phyloP scores from a whole-genome alignment of 2,113 vertebrate species.

The Otus sunia region DNA sequence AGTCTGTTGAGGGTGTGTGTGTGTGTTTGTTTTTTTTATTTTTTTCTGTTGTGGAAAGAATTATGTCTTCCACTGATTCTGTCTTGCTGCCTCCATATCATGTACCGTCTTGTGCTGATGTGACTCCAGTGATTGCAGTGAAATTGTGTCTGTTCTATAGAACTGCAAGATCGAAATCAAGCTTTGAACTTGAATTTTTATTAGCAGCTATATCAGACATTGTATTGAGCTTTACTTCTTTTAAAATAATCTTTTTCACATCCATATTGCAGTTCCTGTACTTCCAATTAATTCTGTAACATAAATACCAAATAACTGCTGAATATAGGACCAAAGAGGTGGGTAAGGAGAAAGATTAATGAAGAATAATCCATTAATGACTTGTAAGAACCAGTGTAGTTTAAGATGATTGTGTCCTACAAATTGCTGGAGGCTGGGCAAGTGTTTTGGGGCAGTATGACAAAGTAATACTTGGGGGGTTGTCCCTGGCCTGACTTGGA shows the following conservation, averaged over 20 bases:
- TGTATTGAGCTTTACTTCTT: not conserved
- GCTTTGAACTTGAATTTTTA: not conserved
- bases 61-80: not conserved
- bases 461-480: not conserved
- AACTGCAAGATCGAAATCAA: not conserved
- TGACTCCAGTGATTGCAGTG: not conserved
- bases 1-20: not conserved
- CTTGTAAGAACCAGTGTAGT: not conserved
- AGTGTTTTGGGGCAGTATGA: not conserved
- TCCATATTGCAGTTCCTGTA: not conserved
- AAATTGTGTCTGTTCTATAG: not conserved
- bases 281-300: not conserved
- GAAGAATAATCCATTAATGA: not conserved
- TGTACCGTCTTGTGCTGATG: not conserved
- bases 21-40: not conserved
- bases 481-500: not conserved
- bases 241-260: not conserved
- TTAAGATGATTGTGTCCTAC: not conserved
- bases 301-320: not conserved
- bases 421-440: not conserved
- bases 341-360: not conserved
- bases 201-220: not conserved
- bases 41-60: not conserved
- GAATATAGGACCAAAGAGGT: not conserved
- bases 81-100: accelerated